A percentile compares a stretch with the other conserved stretches of the same genome.
phyloP scores from a whole-genome alignment of 2,888 invertebrate species.

The Holacanthella duospinosa region DNA sequence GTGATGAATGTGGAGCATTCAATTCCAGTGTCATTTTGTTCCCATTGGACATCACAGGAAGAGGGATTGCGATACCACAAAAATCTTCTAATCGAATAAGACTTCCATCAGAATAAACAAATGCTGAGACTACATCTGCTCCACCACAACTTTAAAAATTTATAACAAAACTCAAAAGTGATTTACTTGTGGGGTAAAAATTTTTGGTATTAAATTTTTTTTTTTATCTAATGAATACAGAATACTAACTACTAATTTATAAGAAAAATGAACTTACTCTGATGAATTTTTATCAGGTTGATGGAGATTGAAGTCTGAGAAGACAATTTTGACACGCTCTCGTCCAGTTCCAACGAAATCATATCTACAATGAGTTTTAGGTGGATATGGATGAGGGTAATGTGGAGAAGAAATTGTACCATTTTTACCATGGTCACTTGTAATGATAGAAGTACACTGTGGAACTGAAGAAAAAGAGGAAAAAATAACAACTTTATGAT shows the following conservation, averaged over 20 bases:
- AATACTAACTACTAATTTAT: not conserved
- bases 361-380: constrained; percentile 72
- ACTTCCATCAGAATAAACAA: constrained; percentile 58
- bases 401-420: constrained; percentile 76
- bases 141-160: constrained; percentile 40
- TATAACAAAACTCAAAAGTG: not conserved
- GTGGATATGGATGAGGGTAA: constrained; percentile 71
- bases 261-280: not conserved
- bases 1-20: constrained; percentile 63
- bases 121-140: constrained; percentile 67
- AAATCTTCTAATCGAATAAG: constrained; percentile 77
- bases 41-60: constrained; percentile 82
- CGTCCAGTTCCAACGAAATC: constrained; percentile 77
- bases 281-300: constrained; percentile 44
- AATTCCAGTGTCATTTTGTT: constrained; percentile 77
- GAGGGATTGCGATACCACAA: constrained; percentile 63
- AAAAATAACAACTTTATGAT: no score
- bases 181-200: not conserved
- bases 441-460: constrained; percentile 28
- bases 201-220: not conserved
- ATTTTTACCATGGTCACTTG: constrained; percentile 65
- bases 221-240: not conserved
- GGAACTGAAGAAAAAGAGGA: constrained; percentile 25
- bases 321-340: constrained; percentile 73
- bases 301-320: constrained; percentile 71